Base-by-base conservation (phyloP, 2,113 vertebrate genomes). In the Lepisosteus oculatus region DNA sequence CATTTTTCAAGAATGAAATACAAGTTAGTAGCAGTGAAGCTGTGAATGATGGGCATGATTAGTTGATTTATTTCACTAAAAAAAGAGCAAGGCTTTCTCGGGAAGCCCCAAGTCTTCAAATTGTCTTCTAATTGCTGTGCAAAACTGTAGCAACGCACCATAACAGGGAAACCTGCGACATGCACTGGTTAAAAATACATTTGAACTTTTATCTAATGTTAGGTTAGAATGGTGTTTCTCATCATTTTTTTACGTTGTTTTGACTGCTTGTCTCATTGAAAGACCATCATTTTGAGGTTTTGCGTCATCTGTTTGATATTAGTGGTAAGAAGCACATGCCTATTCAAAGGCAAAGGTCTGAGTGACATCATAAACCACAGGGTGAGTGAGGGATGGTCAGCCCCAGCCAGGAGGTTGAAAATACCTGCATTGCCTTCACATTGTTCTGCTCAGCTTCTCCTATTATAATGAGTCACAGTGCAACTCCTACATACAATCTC, bases 221-320 rank as follows among this genome's bases (percentile, higher is more conserved):
- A 74, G 65, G 79, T 79, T 73, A 68, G 71, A 88, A 78, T 83
- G 77, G 75, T 82, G 79, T 81, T 89, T 85, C 86, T 90, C 85
- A 83, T 85, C 83, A 84, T 88, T 88, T 84, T 77, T 88, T 84
- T 87, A 84, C 86, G 85, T 90, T 91, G 89, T 91, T 92, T 90
- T 89, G 88, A 90, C 89, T 89, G 81, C 88, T 91, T 87, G 89
- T 91, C 88, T 89, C 80, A 78, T 85, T 87, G 85, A 86, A 89
- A 90, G 85, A 89, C 89, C 86, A 80, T 92, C 89, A 90, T 85
- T 88, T 82, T 79, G 85, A 86, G 88, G 84, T 88, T 91, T 87
- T 74, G 81, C 84, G 77, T 92, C 91, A 93, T 93, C 90, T 93
- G 91, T 86, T 91, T 86, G 90, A 90, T 90, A 93, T 93, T 93